Evolutionary conservation across 2,113 vertebrate species (phyloP).

Genomic region (Gasterosteus aculeatus): DNA sequence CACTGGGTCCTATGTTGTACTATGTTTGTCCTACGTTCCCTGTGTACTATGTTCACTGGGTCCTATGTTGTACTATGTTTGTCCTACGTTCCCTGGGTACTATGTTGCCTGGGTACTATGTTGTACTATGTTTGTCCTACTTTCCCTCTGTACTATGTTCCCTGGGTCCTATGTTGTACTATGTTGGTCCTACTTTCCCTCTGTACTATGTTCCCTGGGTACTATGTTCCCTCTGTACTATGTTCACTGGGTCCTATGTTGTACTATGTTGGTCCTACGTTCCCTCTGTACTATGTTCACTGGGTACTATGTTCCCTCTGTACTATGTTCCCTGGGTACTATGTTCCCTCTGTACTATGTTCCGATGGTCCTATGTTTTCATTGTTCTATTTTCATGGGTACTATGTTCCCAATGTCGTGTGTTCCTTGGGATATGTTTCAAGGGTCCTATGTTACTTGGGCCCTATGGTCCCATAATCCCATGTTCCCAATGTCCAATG

Average conservation of each 20-base stretch:
- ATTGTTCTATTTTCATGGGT: neutral
- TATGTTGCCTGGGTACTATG: neutral
- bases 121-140: neutral
- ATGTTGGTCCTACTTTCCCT: too few species aligned
- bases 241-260: neutral
- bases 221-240: neutral
- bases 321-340: neutral
- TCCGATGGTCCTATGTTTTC: neutral
- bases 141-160: neutral
- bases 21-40: neutral
- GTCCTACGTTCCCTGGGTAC: neutral
- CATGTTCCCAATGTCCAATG: neutral
- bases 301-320: too few species aligned
- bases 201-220: neutral
- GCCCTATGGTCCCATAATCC: neutral
- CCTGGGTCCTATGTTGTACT: neutral
- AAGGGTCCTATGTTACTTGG: neutral
- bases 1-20: neutral
- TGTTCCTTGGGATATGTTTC: neutral
- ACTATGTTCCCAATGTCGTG: neutral
- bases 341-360: neutral
- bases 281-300: too few species aligned
- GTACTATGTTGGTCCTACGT: neutral
- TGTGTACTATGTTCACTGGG: neutral
- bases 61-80: neutral